phyloP scores from a whole-genome alignment of 2,797 vertebrate genomes.

The Bufotes viridis region DNA sequence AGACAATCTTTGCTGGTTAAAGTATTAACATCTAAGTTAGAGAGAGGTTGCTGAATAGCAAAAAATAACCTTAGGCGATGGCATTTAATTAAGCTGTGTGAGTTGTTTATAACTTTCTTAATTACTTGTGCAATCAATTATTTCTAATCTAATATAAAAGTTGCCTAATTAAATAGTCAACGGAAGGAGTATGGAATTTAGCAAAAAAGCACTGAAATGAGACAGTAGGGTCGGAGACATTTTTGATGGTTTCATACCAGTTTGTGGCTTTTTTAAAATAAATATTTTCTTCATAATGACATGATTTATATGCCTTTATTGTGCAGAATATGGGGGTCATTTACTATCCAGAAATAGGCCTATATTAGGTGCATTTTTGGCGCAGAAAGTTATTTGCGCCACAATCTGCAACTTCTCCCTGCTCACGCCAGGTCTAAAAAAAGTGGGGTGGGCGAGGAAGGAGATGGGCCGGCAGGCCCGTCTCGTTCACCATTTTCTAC shows the following conservation, averaged over 20 bases:
- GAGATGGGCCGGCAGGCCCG: no score
- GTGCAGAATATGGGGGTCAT: not conserved
- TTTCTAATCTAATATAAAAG: conserved; percentile 72
- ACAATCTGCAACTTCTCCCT: no score
- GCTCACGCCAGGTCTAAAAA: no score
- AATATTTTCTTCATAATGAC: not conserved
- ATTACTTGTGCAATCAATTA: conserved; percentile 78
- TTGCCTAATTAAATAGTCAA: conserved; percentile 72
- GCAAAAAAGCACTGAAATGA: not conserved
- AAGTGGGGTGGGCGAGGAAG: no score
- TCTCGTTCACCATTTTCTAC: no score
- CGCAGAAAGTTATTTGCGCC: no score
- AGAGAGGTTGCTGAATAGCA: conserved; percentile 47
- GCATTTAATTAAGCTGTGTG: conserved; percentile 74
- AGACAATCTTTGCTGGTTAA: conserved; percentile 45
- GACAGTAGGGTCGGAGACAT: not conserved
- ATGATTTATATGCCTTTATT: not conserved
- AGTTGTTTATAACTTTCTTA: conserved; percentile 78
- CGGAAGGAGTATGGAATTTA: conserved; percentile 67
- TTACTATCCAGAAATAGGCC: no score
- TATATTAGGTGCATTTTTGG: no score
- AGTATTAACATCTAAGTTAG: conserved; percentile 50
- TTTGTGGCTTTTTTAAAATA: not conserved
- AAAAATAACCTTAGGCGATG: conserved; percentile 72
- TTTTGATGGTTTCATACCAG: not conserved